Base-by-base conservation (phyloP, 2,888 invertebrate species). In the Cantharis nigra region DNA sequence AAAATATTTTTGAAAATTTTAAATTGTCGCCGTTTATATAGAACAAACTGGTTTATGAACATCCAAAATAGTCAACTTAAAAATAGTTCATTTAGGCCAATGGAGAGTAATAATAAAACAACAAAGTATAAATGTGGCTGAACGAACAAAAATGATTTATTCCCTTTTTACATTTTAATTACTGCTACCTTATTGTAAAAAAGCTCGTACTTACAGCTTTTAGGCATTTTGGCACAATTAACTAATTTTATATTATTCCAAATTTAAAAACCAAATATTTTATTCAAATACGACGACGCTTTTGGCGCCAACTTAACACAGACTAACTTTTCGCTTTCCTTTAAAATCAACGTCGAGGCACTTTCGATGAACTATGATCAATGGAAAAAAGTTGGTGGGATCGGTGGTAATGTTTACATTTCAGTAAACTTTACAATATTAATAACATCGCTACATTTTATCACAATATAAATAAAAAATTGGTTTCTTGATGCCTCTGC, bases 311-410 rank as follows among this genome's bases (percentile, higher is more conserved):
- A 49, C 49, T 49, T 49, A 49, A 67, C 20, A 67, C 65, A 67
- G 65, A 67, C 65, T 67, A 3, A 67, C 65, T 67, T 67, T 67
- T 67, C 4, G 26, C 11, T 23, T 67, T 67, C 23, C 26, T 20
- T 23, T n/a, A 67, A 67, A 67, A 67, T 67, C 13, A 67, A 67
- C 18, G 65, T 67, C 23, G 65, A 67, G 20, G 23, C 23, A 26
- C 65, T 67, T 67, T 67, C 65, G 65, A 23, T 67, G 65, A 67
- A 67, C 65, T 67, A 67, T 67, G 65, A 67, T 67, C 65, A 67
- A 67, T 23, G 65, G 49, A 49, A 67, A 67, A 67, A n/a, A 20
- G 65, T 18, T 67, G 65, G 65, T 67, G 65, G 65, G 65, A 67
- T 67, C 26, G 26, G 4, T 67, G 7, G 14, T 13, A 67, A 26